Evolutionary conservation across 2,797 vertebrate species (phyloP).

Genomic region (Malacoraja senta): DNA sequence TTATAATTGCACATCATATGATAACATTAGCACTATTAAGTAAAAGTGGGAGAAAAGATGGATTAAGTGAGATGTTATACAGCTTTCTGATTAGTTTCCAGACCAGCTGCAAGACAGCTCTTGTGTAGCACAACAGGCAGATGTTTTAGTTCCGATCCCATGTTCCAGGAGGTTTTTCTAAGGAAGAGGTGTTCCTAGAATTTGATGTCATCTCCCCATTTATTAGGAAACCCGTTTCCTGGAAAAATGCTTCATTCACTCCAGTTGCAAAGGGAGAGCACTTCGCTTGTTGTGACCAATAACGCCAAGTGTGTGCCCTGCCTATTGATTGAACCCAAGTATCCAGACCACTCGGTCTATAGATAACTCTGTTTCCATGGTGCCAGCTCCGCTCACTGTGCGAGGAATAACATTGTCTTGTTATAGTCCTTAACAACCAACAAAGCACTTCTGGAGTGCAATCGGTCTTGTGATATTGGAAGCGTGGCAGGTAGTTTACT

Average conservation of each 20-base stretch:
- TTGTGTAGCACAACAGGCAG: not conserved
- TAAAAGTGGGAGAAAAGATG: not conserved
- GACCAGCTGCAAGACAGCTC: not conserved
- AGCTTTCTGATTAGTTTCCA: slow-evolving; percentile 1
- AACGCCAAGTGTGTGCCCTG: not conserved
- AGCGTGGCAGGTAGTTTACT: not conserved
- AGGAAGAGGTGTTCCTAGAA: slow-evolving; percentile 9
- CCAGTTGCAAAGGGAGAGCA: slow-evolving; percentile 5
- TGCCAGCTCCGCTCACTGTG: not conserved
- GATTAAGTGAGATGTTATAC: not conserved
- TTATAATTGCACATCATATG: not conserved
- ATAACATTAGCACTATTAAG: not conserved
- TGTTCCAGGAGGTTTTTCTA: slow-evolving; percentile 2
- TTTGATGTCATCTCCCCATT: slow-evolving; percentile 23
- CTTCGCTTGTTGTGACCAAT: not conserved
- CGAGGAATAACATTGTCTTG: not conserved
- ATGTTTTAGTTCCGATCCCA: not conserved
- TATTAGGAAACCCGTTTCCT: not conserved
- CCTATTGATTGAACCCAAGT: not conserved
- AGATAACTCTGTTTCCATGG: not conserved
- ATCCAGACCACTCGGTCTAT: not conserved
- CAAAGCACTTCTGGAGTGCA: not conserved
- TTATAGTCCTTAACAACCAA: not conserved
- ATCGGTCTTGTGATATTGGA: not conserved
- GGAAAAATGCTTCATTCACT: not conserved